A percentile compares a stretch with the other conserved stretches of the same genome.
Conservation (phyloP, 2,888 invertebrate species). For the Anoplius nigerrimus region DNA sequence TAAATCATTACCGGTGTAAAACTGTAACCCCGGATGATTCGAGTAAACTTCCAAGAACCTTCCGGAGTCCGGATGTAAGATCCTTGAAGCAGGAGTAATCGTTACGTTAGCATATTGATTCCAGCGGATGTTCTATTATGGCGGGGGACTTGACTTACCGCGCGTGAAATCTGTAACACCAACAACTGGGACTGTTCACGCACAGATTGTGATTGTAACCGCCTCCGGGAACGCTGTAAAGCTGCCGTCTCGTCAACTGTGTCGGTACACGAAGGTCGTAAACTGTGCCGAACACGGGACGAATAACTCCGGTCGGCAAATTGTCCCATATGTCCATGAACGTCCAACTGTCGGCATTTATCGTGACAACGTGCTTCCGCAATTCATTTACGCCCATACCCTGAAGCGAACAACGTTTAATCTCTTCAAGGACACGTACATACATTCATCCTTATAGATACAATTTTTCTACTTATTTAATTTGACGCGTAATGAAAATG, state of each 20-base stretch:
- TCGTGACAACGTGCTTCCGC: slow-evolving; percentile 68
- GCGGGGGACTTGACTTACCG: slow-evolving; percentile 55
- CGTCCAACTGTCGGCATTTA: slow-evolving; percentile 76
- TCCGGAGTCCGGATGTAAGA: slow-evolving; percentile 73
- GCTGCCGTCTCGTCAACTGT: slow-evolving; percentile 67
- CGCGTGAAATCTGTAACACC: slow-evolving; percentile 68
- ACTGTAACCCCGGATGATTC: slow-evolving; percentile 78
- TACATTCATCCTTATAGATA: too few relatives aligned
- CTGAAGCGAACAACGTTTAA: slow-evolving; percentile 53
- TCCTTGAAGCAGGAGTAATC: slow-evolving; percentile 51
- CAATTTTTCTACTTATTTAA: too few relatives aligned
- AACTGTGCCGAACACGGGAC: slow-evolving; percentile 65
- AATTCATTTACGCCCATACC: slow-evolving; percentile 68
- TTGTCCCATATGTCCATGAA: slow-evolving; percentile 69
- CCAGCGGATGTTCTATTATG: background rate
- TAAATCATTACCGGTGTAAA: slow-evolving; percentile 78
- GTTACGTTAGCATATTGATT: too few relatives aligned
- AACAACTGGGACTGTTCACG: slow-evolving; percentile 61
- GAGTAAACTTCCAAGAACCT: slow-evolving; percentile 77
- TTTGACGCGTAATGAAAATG: too few relatives aligned
- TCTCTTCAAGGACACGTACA: too few relatives aligned
- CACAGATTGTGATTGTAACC: slow-evolving; percentile 78
- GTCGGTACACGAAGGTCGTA: slow-evolving; percentile 76
- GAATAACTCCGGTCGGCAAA: slow-evolving; percentile 68
- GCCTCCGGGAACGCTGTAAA: slow-evolving; percentile 69